phyloP scores from a whole-genome alignment of 1,140 invertebrate species.

The Stegodyphus mimosarum region DNA sequence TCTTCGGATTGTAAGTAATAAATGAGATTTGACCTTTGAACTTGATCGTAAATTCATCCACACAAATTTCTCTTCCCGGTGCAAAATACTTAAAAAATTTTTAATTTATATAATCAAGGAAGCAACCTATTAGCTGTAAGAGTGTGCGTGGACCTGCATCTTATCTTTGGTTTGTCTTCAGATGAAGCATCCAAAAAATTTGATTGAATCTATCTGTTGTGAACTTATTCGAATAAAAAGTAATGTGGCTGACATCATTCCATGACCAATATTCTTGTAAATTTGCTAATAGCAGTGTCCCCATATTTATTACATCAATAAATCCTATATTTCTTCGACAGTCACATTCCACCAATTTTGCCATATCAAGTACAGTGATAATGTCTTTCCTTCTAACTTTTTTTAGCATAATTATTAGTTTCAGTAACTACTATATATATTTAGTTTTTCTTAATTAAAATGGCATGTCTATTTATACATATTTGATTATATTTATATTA shows the following conservation, averaged over 20 bases:
- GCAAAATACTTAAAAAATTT: conserved; percentile 2
- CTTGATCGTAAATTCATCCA: conserved; percentile 13
- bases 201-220: conserved; percentile 6
- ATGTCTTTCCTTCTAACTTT: not conserved
- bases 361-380: conserved; percentile 12
- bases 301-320: conserved; percentile 11
- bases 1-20: not conserved
- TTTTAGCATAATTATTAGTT: not conserved
- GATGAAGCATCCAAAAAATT: conserved; percentile 4
- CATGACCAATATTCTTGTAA: conserved; percentile 8
- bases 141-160: not conserved
- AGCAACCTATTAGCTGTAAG: conserved; percentile 9
- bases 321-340: not conserved
- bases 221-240: conserved; percentile 11
- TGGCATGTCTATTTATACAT: too few species aligned
- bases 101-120: conserved; percentile 14
- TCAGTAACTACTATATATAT: not conserved
- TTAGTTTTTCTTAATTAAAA: too few species aligned
- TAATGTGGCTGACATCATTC: not conserved
- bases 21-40: conserved; percentile 5
- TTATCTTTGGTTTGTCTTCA: not conserved
- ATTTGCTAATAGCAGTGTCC: conserved; percentile 5
- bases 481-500: too few species aligned
- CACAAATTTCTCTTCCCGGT: conserved; percentile 9
- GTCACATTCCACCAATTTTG: not conserved